Evolutionary conservation across 1,140 invertebrate species (phyloP).

Genomic region (Philotrypesis tridentata): DNA sequence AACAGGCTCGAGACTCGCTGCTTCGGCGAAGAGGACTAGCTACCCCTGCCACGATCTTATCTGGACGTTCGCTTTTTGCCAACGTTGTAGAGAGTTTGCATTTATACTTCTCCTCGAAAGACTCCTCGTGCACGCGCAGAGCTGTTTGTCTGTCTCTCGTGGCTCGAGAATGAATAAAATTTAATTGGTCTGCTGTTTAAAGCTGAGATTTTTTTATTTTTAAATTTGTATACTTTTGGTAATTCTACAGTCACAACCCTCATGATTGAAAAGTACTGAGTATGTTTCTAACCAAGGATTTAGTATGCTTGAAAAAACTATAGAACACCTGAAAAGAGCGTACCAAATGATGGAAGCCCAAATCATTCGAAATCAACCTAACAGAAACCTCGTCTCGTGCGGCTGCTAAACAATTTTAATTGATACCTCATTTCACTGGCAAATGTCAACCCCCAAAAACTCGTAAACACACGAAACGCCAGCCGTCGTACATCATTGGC

Average conservation of each 20-base stretch:
- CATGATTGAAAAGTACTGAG: too few relatives aligned
- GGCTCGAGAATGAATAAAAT: neutral
- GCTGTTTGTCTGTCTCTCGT: neutral
- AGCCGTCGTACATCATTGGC: neutral
- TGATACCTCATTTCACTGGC: neutral
- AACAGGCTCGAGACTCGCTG: slow-evolving; percentile 56
- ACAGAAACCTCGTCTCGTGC: too few relatives aligned
- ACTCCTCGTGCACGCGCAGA: neutral
- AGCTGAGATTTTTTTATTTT: too few relatives aligned
- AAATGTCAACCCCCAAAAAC: too few relatives aligned
- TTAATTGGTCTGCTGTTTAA: neutral
- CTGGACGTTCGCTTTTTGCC: neutral
- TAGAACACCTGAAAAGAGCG: too few relatives aligned
- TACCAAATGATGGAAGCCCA: too few relatives aligned
- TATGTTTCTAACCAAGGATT: too few relatives aligned
- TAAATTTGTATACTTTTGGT: too few relatives aligned
- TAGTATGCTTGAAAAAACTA: too few relatives aligned
- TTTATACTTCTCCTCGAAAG: neutral
- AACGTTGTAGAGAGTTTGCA: neutral
- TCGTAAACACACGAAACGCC: neutral
- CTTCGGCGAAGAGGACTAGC: slow-evolving; percentile 40
- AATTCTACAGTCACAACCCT: too few relatives aligned
- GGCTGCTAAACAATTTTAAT: neutral
- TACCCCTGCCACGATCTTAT: slow-evolving; percentile 46
- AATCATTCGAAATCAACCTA: too few relatives aligned